phyloP scores from a whole-genome alignment of 1,140 invertebrate genomes.

The Zaprionus africanus region DNA sequence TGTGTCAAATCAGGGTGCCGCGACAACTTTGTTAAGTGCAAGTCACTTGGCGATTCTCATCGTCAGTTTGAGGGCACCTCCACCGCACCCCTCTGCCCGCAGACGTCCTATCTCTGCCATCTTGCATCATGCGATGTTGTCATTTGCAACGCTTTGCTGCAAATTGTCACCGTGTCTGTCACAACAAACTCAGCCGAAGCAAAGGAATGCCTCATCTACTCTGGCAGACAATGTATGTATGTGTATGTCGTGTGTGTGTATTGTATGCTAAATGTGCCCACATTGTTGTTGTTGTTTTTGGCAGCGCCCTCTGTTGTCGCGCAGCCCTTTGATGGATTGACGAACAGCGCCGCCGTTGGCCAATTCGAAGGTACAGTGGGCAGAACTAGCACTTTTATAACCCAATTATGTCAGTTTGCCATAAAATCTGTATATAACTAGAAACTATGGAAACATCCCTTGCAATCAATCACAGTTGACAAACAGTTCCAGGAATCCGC shows the following conservation, averaged over 20 bases:
- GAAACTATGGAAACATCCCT: neutral
- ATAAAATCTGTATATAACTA: neutral
- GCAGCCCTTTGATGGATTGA: slow-evolving; percentile 1
- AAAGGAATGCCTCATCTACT: slow-evolving; percentile 32
- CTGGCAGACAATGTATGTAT: neutral
- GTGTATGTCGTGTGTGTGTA: neutral
- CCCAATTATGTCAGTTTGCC: slow-evolving; percentile 2
- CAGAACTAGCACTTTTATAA: neutral
- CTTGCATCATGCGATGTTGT: slow-evolving; percentile 28
- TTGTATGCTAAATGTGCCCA: neutral
- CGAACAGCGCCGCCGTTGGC: neutral
- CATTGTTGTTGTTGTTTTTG: slow-evolving; percentile 3
- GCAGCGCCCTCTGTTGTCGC: slow-evolving; percentile 3
- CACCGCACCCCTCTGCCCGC: neutral
- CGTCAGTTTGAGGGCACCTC: neutral
- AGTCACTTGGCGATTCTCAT: slow-evolving; percentile 4
- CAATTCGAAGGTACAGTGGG: neutral
- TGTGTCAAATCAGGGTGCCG: slow-evolving; percentile 9
- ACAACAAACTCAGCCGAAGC: slow-evolving; percentile 30
- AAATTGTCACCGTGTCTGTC: slow-evolving; percentile 51
- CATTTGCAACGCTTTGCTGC: slow-evolving; percentile 41
- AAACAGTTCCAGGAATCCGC: slow-evolving; percentile 2
- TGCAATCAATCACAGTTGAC: slow-evolving; percentile 10
- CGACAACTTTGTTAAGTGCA: slow-evolving; percentile 42
- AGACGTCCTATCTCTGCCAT: slow-evolving; percentile 12